A percentile compares a stretch with the other conserved stretches of the same genome.
Conservation (phyloP, 2,797 vertebrate genomes). For the Sarcoramphus papa region DNA sequence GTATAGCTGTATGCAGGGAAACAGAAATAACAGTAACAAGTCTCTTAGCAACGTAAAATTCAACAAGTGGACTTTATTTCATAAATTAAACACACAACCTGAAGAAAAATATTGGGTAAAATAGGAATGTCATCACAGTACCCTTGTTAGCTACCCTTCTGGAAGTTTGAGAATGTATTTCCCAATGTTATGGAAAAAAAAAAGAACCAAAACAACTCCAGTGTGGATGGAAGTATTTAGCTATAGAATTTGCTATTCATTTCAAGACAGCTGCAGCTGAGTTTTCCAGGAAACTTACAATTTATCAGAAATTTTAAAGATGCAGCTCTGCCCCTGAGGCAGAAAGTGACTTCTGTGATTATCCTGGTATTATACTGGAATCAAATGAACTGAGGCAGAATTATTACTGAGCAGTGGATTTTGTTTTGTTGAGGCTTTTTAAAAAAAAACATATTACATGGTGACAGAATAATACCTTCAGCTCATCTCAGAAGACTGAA, state of each 20-base stretch:
- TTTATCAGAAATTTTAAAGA: background rate
- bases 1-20: background rate
- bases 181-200: background rate
- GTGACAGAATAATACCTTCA: background rate
- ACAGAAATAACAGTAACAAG: background rate
- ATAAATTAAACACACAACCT: background rate
- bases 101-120: background rate
- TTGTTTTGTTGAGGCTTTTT: background rate
- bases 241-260: background rate
- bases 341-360: background rate
- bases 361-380: background rate
- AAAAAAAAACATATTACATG: background rate
- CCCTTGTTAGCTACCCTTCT: background rate
- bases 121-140: background rate
- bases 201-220: background rate
- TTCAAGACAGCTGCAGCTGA: background rate
- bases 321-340: background rate
- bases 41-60: background rate
- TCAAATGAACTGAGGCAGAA: background rate
- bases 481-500: background rate
- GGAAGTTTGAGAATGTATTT: background rate
- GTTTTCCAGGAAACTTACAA: background rate
- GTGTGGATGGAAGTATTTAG: background rate
- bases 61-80: background rate
- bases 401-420: background rate